These are phyloP conservation scores for Lampris incognitus DNA, from an alignment of 2,113 vertebrate genomes.

Conservation along the genomic window DNA sequence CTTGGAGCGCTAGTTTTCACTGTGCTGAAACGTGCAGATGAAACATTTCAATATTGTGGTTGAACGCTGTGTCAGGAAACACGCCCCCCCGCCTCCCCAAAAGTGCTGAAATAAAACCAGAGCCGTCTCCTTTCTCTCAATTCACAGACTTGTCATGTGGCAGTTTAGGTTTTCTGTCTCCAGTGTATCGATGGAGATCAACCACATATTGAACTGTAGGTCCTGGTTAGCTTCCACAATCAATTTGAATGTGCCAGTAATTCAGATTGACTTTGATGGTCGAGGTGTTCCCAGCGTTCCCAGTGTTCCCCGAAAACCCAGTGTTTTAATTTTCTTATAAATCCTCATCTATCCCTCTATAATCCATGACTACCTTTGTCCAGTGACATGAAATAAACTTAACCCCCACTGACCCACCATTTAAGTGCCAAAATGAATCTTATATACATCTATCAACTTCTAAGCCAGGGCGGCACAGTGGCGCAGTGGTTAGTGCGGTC, in stretches of 20 bases:
- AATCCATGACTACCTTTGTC: constrained; percentile 9
- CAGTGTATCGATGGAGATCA: background rate
- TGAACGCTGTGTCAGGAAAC: background rate
- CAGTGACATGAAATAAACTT: constrained; percentile 19
- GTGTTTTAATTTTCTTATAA: background rate
- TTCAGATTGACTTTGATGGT: constrained; percentile 20
- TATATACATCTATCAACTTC: background rate
- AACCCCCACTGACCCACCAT: constrained; percentile 38
- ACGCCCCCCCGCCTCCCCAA: background rate
- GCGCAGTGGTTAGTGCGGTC: too few relatives aligned
- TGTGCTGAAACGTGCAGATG: background rate
- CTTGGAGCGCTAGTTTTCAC: constrained; percentile 18
- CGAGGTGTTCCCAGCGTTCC: background rate
- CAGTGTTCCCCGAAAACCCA: background rate
- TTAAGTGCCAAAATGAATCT: background rate
- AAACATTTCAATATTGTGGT: background rate
- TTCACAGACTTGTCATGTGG: too few relatives aligned
- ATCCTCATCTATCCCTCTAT: constrained; percentile 5
- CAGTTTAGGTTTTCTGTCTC: too few relatives aligned
- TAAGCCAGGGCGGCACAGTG: too few relatives aligned
- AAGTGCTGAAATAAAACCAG: background rate
- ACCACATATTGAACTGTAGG: background rate
- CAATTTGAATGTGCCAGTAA: background rate
- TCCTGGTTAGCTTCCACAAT: constrained; percentile 1
- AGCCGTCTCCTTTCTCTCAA: too few relatives aligned